Evolutionary conservation across 1,140 invertebrate genomes (phyloP), one percentile per base, ranked within the genome.

Genomic region (Diuraphis noxia): DNA sequence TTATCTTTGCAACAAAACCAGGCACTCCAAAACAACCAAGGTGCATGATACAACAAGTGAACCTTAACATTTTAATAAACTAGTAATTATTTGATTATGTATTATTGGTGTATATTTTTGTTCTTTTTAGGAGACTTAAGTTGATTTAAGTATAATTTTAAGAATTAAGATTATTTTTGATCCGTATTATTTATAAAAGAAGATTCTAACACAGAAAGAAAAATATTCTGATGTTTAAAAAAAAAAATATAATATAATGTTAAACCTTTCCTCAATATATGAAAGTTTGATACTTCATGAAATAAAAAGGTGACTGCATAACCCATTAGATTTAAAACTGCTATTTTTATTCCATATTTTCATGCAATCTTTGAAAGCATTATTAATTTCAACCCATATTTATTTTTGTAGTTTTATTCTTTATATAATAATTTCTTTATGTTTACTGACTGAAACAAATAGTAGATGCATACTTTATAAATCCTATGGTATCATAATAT

Each of bases 1-100:
- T 95, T 99, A 25, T 92, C 93, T 25, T 90, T 93, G 17, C 93
- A 93, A 92, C 92, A 92, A 86, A 92, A 92, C 40, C 88, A 90
- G 86, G 88, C 89, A 9, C n/a, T 82, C 6, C 89, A 91, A 82
- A 91, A 91, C n/a, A 91, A 91, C n/a, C 41, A 49, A 52, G 77
- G 89, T 52, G 25, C 41, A 52, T 91, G 77, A 91, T 30, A 40
- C 21, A 25, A 88, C 2, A 30, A 88, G 49, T 88, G 21, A 88
- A 46, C 17, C 5, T n/a, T 85, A 36, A 49, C 6, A 46, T 46
- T 46, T 85, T 84, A 41, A 85, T 41, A 17, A 72, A 63, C 13
- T 72, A 4, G n/a, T 72, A 72, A n/a, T 72, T 72, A 72, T 72
- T 13, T 72, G 10, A 72, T 72, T n/a, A n/a, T 8, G n/a, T 72